These are phyloP conservation scores for Anableps anableps DNA, from an alignment of 2,797 vertebrate species.

Conservation along the genomic window DNA sequence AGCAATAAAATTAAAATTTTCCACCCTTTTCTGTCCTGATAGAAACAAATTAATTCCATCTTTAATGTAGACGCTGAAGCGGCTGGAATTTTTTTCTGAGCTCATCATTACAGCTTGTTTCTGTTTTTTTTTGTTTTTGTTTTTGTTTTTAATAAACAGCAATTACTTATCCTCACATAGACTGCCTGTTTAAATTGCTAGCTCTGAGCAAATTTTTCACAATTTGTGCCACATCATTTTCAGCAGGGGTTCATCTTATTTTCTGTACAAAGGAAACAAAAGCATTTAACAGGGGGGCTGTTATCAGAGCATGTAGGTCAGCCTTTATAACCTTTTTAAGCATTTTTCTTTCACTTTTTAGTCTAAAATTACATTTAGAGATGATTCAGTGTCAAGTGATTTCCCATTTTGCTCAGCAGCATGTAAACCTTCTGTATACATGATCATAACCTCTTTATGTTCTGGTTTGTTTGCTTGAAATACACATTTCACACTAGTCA, in stretches of 20 bases:
- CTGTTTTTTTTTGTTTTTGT: neutral
- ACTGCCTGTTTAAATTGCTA: neutral
- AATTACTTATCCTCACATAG: constrained; percentile 3
- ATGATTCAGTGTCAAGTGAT: neutral
- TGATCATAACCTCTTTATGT: neutral
- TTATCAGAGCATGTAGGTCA: neutral
- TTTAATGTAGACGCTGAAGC: neutral
- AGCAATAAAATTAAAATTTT: neutral
- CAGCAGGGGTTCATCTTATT: neutral
- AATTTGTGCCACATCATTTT: constrained; percentile 2
- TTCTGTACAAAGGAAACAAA: neutral
- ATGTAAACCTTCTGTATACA: neutral
- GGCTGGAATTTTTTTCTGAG: neutral
- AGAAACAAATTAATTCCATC: neutral
- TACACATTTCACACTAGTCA: neutral
- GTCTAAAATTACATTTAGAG: neutral
- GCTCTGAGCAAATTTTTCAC: neutral
- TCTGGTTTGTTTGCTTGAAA: neutral
- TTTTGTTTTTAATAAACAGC: neutral
- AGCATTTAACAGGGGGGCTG: neutral
- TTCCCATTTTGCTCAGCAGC: neutral
- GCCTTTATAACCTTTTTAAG: neutral
- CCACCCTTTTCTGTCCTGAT: neutral
- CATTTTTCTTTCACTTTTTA: neutral
- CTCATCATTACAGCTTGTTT: neutral